These are phyloP conservation scores for Nasalis larvatus DNA, from an alignment of 2,113 vertebrate genomes.

Conservation along the genomic window DNA sequence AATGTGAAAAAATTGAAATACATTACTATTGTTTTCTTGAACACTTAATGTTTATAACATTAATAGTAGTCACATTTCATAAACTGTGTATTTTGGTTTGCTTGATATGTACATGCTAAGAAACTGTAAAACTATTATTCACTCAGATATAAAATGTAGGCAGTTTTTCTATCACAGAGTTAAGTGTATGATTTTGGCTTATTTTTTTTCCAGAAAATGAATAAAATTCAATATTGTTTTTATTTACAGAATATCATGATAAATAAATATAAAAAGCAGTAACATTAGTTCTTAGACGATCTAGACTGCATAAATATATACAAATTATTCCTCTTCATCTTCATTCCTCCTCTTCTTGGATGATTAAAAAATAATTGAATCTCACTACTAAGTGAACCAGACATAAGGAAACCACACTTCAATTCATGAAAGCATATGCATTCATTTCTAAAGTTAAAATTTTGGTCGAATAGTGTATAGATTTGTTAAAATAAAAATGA, in stretches of 20 bases:
- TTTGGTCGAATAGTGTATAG: background rate
- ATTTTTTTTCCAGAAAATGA: slow-evolving; percentile 13
- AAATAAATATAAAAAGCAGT: slow-evolving; percentile 2
- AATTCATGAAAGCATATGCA: background rate
- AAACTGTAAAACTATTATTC: background rate
- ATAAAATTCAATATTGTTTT: background rate
- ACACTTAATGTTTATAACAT: background rate
- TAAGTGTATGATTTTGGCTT: background rate
- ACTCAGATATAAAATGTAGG: background rate
- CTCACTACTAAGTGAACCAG: slow-evolving; percentile 41
- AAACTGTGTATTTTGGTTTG: background rate
- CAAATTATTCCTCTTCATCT: slow-evolving; percentile 26
- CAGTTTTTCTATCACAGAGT: background rate
- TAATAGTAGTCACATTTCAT: background rate
- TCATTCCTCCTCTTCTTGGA: too few species aligned
- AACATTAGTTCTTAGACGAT: background rate
- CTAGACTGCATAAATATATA: background rate
- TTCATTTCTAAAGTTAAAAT: slow-evolving; percentile 33
- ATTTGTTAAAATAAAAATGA: slow-evolving; percentile 43
- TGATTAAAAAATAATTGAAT: slow-evolving; percentile 59
- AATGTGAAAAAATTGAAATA: background rate
- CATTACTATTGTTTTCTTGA: background rate
- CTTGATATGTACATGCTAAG: background rate
- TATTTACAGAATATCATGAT: background rate
- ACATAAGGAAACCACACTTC: slow-evolving; percentile 2